Conservation (phyloP, 1,140 invertebrate genomes). For the Eriocheir sinensis region DNA sequence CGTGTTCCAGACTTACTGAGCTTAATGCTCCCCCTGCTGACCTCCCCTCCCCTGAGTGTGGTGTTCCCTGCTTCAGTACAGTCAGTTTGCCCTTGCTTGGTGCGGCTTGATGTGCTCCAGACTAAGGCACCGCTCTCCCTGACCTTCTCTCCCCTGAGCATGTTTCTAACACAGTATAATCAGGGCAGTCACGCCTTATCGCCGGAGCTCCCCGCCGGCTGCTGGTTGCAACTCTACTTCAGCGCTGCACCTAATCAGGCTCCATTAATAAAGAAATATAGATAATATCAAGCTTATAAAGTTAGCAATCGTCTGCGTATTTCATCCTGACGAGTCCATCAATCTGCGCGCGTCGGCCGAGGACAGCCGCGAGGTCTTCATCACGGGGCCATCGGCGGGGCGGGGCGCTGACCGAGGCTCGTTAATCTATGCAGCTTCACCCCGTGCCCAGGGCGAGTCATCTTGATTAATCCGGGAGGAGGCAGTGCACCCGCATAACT, state of each 20-base stretch:
- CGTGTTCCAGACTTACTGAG: no score
- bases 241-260: background rate
- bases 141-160: background rate
- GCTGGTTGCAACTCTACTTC: slow-evolving; percentile 9
- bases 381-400: slow-evolving; percentile 27
- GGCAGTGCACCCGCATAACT: slow-evolving; percentile 49
- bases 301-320: slow-evolving; percentile 17
- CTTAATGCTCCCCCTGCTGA: no score
- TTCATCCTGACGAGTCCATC: slow-evolving; percentile 41
- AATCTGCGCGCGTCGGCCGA: slow-evolving; percentile 8
- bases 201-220: background rate
- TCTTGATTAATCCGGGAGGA: slow-evolving; percentile 61
- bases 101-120: no score
- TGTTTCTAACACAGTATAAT: background rate
- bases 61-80: no score
- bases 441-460: slow-evolving; percentile 53
- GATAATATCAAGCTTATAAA: slow-evolving; percentile 49
- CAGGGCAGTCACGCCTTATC: background rate
- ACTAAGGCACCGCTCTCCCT: background rate
- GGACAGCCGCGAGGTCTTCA: slow-evolving; percentile 49
- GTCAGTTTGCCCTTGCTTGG: no score
- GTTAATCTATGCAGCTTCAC: slow-evolving; percentile 64
- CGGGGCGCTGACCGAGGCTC: background rate
- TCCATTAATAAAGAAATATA: slow-evolving; percentile 47
- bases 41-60: no score